A percentile compares a stretch with the other conserved stretches of the same genome.
Evolutionary conservation across 1,140 invertebrate species (phyloP).

Genomic region (Bombus impatiens): DNA sequence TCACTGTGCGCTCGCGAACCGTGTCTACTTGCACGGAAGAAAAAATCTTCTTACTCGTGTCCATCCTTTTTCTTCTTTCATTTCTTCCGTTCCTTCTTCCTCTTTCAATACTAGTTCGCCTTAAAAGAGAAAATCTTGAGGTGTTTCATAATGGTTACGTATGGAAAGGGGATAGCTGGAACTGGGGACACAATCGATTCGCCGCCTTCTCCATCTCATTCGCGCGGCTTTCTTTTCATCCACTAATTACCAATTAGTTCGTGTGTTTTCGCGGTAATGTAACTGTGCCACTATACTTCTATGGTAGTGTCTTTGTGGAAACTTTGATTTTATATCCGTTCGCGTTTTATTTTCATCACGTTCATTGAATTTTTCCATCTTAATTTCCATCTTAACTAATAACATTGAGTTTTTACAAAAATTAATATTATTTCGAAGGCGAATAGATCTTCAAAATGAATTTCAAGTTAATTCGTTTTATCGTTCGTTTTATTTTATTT

Average conservation of each 20-base stretch:
- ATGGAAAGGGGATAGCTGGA: not conserved
- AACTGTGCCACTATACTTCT: not conserved
- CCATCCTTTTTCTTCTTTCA: too few relatives aligned
- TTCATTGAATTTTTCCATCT: not conserved
- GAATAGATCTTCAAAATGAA: not conserved
- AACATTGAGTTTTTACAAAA: not conserved
- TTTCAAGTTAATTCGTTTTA: not conserved
- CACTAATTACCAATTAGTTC: conserved; percentile 41
- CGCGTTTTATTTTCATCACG: not conserved
- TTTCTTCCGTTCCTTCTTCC: not conserved
- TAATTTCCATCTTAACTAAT: not conserved
- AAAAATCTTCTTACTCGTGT: not conserved
- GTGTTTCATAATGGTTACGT: conserved; percentile 7
- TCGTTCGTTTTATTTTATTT: not conserved
- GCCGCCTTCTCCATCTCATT: not conserved
- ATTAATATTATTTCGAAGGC: too few relatives aligned
- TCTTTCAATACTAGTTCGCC: not conserved
- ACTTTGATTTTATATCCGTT: not conserved
- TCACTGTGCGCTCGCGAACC: not conserved
- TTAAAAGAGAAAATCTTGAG: not conserved
- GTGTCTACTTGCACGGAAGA: not conserved
- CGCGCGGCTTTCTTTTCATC: not conserved
- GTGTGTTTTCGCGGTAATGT: not conserved
- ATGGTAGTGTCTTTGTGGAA: not conserved
- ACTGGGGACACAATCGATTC: not conserved